Percentiles rank a stretch among this genome's conserved stretches.
These are phyloP conservation scores for Sebastes hubbsi DNA, from an alignment of 2,797 vertebrate genomes.

Conservation along the genomic window DNA sequence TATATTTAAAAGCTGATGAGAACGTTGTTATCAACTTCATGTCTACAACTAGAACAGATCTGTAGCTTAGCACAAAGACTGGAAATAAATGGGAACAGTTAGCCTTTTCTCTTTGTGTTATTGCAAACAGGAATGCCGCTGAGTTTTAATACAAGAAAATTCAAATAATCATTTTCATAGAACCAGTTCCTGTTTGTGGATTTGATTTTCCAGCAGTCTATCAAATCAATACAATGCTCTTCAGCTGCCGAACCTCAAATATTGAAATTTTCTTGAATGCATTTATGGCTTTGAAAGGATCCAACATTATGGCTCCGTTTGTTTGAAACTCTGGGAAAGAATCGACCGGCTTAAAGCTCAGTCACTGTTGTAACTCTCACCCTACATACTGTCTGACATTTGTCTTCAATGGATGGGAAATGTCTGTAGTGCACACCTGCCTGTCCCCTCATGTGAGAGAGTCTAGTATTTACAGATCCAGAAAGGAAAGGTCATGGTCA, in stretches of 20 bases:
- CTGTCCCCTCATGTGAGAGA: not conserved
- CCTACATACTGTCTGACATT: not conserved
- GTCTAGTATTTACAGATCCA: too few relatives aligned
- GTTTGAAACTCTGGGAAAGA: not conserved
- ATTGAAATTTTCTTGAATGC: not conserved
- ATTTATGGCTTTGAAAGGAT: not conserved
- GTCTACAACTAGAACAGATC: not conserved
- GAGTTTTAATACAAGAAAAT: too few relatives aligned
- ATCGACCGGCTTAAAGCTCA: not conserved
- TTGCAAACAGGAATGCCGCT: not conserved
- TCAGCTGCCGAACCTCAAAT: not conserved
- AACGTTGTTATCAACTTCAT: not conserved
- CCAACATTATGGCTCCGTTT: not conserved
- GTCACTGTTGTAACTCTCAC: not conserved
- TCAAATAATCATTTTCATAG: too few relatives aligned
- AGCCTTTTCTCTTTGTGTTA: not conserved
- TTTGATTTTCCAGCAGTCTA: not conserved
- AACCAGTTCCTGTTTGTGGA: too few relatives aligned
- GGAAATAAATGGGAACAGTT: not conserved
- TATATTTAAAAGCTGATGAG: not conserved
- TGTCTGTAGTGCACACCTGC: not conserved
- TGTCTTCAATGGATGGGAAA: not conserved
- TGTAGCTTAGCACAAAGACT: not conserved
- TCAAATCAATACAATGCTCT: not conserved
- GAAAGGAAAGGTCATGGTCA: constrained; percentile 44